Evolutionary conservation across 2,797 vertebrate species (phyloP), one percentile per base, ranked within the genome.

Genomic region (Leptoclinus maculatus): DNA sequence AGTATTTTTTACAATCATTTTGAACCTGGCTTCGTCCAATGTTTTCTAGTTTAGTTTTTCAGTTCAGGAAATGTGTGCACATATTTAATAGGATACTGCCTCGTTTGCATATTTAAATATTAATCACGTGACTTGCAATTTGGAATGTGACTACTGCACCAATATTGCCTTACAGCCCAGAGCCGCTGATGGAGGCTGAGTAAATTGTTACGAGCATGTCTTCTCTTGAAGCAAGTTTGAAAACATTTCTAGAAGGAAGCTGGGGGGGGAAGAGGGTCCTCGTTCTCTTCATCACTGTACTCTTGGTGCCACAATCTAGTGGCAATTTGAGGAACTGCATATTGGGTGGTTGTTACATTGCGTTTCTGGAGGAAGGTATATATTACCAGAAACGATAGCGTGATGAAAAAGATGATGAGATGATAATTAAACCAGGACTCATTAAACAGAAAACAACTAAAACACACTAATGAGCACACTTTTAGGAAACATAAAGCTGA

Each of bases 361-460:
- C 67, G 16, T 39, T 66, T 63, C 17, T 25, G 32, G 32, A 49
- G 41, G 32, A 10, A 69, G 6, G 39, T 21, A 19, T 23, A n/a
- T 1, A 79, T 25, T 36, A 23, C 7, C 38, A 69, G 53, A 71
- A 49, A 11, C n/a, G 32, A 23, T 5, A 36, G 13, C 11, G 7
- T 47, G 54, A 16, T 39, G 19, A 39, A 54, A 59, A 43, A 17
- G 27, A 54, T 41, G 7, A 43, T 29, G 7, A 57, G 14, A 67
- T 54, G 19, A 57, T 32, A 78, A 62, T 65, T 56, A 60, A 69
- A 65, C 23, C 32, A n/a, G n/a, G 8, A 51, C 51, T 45, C 8
- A 34, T 34, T 51, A 38, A 66, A 62, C 14, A 38, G 29, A 23
- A 59, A 56, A 23, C 16, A 62, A 71, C 7, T 12, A 21, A 38